Percentiles rank a stretch among this genome's conserved stretches.
Conservation (phyloP, 1,140 invertebrate species). For the Dendrolimus kikuchii region DNA sequence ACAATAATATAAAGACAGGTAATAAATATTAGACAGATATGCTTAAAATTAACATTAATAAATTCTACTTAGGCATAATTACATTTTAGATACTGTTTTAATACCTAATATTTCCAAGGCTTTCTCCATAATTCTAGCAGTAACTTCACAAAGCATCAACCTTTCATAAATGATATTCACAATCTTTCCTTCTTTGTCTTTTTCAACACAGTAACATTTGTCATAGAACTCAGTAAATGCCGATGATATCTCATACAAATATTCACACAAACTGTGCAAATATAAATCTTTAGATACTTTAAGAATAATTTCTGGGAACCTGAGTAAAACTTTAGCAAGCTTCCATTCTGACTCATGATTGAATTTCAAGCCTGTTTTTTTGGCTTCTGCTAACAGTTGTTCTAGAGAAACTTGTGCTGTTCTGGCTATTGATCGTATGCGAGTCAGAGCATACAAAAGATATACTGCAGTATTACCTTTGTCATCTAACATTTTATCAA, state of each 20-base stretch:
- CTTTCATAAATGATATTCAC: conserved; percentile 89
- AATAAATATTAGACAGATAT: too few relatives aligned
- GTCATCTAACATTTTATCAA: conserved; percentile 99
- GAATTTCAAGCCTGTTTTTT: conserved; percentile 77
- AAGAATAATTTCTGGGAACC: conserved; percentile 91
- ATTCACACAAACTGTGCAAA: conserved; percentile 95
- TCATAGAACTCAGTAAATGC: conserved; percentile 98
- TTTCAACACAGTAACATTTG: conserved; percentile 97
- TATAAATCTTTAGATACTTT: conserved; percentile 89
- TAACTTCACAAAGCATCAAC: conserved; percentile 93
- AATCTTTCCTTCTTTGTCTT: conserved; percentile 84
- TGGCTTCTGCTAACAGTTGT: conserved; percentile 70
- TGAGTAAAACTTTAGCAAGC: conserved; percentile 88
- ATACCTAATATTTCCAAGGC: conserved; percentile 94
- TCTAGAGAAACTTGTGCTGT: conserved; percentile 77
- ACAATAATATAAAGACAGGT: not conserved
- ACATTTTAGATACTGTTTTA: conserved; percentile 95
- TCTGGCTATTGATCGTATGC: conserved; percentile 93
- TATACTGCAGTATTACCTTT: conserved; percentile 99
- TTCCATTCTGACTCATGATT: conserved; percentile 96
- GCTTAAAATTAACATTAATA: not conserved
- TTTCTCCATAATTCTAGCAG: conserved; percentile 88
- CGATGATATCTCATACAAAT: conserved; percentile 94
- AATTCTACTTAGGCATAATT: conserved; percentile 24
- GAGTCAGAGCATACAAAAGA: conserved; percentile 94